Evolutionary conservation across 1,140 invertebrate species (phyloP).

Genomic region (Tribolium madens): DNA sequence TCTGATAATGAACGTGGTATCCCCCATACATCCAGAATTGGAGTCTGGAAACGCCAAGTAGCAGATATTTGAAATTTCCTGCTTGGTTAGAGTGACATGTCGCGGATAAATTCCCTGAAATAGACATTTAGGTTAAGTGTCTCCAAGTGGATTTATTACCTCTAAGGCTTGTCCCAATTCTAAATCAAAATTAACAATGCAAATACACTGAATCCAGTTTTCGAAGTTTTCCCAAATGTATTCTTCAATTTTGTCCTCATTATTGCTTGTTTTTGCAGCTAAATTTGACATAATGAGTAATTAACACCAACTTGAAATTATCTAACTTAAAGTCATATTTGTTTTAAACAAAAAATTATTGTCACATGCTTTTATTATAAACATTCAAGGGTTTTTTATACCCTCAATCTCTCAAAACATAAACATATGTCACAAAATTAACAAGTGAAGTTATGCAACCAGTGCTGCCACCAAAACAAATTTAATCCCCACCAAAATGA

Average conservation of each 20-base stretch:
- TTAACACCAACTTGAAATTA: not conserved
- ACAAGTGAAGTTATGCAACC: constrained; percentile 33
- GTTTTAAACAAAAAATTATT: constrained; percentile 2
- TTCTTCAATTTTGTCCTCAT: constrained; percentile 21
- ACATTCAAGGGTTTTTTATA: constrained; percentile 16
- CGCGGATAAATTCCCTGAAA: constrained; percentile 86
- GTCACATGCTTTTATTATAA: constrained; percentile 33
- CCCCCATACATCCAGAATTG: constrained; percentile 98
- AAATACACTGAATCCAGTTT: constrained; percentile 97
- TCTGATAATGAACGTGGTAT: constrained; percentile 96
- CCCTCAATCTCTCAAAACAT: constrained; percentile 27
- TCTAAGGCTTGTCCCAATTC: constrained; percentile 97
- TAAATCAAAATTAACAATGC: constrained; percentile 98
- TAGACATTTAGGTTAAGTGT: constrained; percentile 24
- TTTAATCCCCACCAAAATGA: constrained; percentile 12
- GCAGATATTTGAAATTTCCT: constrained; percentile 97
- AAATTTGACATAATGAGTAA: constrained; percentile 30
- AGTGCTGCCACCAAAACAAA: constrained; percentile 28
- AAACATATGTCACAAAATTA: constrained; percentile 32
- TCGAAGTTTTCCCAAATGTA: constrained; percentile 73
- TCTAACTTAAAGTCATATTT: constrained; percentile 6
- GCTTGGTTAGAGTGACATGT: constrained; percentile 85
- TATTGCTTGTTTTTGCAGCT: constrained; percentile 22
- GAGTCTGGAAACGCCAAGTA: constrained; percentile 99
- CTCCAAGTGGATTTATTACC: constrained; percentile 67